Percentiles rank a stretch among this genome's conserved stretches.
Evolutionary conservation across 64 coral and sea anemone species (phyloP).

Genomic region (Hydrozoanthus tunicans): DNA sequence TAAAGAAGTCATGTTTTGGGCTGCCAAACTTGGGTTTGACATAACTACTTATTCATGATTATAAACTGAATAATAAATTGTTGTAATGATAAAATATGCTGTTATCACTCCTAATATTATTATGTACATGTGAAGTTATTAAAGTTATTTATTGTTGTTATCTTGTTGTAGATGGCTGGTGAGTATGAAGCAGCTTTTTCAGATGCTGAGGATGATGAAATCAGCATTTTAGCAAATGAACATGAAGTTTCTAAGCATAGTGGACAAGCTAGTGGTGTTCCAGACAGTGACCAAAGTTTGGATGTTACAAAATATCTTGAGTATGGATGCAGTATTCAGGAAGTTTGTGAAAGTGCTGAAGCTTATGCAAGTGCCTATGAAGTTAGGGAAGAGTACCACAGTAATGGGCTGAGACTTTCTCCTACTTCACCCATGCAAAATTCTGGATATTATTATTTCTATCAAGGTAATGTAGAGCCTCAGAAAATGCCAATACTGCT

Average conservation of each 20-base stretch:
- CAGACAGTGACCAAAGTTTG: not conserved
- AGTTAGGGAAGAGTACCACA: not conserved
- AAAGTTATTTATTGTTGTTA: not conserved
- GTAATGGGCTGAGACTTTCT: slow-evolving; percentile 20
- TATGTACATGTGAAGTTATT: not conserved
- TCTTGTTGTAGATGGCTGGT: slow-evolving; percentile 39
- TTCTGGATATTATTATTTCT: slow-evolving; percentile 60
- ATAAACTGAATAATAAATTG: too few relatives aligned
- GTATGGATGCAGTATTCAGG: not conserved
- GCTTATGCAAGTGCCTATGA: slow-evolving; percentile 2
- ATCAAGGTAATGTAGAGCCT: slow-evolving; percentile 45
- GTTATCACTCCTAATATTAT: not conserved
- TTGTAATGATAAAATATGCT: not conserved
- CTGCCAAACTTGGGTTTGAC: too few relatives aligned
- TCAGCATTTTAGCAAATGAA: not conserved
- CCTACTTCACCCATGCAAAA: slow-evolving; percentile 6
- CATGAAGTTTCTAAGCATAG: not conserved
- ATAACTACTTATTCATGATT: too few relatives aligned
- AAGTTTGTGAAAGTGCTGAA: not conserved
- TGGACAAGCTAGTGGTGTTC: not conserved
- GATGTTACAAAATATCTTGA: not conserved
- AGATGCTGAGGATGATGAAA: slow-evolving; percentile 58
- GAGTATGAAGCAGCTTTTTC: slow-evolving; percentile 93
- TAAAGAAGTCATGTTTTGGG: too few relatives aligned
- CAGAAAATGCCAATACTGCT: too few relatives aligned